Base-by-base conservation (phyloP, 2,113 vertebrate species). In the Mugil cephalus region DNA sequence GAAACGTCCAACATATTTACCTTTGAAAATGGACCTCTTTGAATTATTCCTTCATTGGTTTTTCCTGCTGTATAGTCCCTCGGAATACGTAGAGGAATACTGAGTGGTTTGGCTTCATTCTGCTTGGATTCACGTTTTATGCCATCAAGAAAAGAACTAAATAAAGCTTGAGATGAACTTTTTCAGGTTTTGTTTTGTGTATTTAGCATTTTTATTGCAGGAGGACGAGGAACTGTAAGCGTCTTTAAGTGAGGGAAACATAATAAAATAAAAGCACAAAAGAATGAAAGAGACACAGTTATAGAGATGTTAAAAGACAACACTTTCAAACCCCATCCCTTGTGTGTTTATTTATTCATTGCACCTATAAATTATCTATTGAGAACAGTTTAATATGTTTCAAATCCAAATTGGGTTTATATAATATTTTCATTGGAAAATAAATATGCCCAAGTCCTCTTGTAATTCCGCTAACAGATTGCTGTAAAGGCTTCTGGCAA, bases 21-120 rank as follows among this genome's bases (percentile, higher is more conserved):
- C 74, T 83, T 84, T 82, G 67, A 67, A 87, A 75, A 56, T 68
- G 59, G 67, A 78, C 46, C 74, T 73, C 70, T 87, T 70, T 89
- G 80, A 79, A 69, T 64, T 51, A 72, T 60, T 70, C 21, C 68
- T 80, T 73, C 71, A 55, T 79, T 77, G 61, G 69, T 53, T 69
- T 64, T 78, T 82, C 40, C 69, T 73, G 73, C 46, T 12, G 6
- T 73, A 67, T 60, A 39, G 36, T 59, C 63, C 18, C 30, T 19
- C 12, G 35, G 74, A 63, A 60, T 69, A 61, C 70, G 62, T 24
- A 6, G 18, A 13, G 48, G 71, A 80, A 84, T 80, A 78, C 55
- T 76, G 65, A 81, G 48, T 42, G 59, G 80, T 21, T 66, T 51
- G 52, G 24, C 24, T 80, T 74, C 70, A 19, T 72, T 19, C 46